Percentiles rank a stretch among this genome's conserved stretches.
phyloP scores from a whole-genome alignment of 2,113 vertebrate genomes.

The Chloropsis cyanopogon region DNA sequence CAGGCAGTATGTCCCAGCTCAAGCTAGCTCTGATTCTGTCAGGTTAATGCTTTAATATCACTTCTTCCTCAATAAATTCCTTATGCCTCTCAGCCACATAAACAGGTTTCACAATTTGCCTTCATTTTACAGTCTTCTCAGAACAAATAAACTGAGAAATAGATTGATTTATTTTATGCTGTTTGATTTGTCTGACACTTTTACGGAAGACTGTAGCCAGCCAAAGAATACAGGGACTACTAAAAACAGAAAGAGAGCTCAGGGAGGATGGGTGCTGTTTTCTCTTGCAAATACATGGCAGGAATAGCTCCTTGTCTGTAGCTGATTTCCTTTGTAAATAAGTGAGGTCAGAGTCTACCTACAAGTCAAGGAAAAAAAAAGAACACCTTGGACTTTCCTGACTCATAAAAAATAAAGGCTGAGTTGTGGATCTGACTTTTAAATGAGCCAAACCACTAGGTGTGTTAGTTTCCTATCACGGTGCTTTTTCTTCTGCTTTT shows the following conservation, averaged over 20 bases:
- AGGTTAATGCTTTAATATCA: background rate
- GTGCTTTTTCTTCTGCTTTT: background rate
- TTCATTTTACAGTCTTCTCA: background rate
- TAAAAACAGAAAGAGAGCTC: background rate
- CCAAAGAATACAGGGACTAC: background rate
- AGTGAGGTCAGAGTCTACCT: background rate
- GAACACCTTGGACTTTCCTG: background rate
- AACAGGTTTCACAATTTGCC: background rate
- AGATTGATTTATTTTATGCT: background rate
- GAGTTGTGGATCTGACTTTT: background rate
- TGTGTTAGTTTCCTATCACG: background rate
- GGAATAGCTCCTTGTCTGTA: background rate
- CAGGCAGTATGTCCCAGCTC: background rate
- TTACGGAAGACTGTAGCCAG: background rate
- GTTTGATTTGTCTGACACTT: background rate
- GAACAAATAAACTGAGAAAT: slow-evolving; percentile 16
- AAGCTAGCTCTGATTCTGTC: background rate
- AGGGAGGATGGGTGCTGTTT: background rate
- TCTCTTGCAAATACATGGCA: background rate
- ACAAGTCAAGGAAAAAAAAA: background rate
- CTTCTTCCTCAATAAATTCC: background rate
- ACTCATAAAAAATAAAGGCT: background rate
- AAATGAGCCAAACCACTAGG: background rate
- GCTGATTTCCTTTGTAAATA: background rate
- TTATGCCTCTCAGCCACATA: background rate